Percentiles rank a stretch among this genome's conserved stretches.
phyloP scores from a whole-genome alignment of 2,888 invertebrate species.

The Lepidochitona cinerea region DNA sequence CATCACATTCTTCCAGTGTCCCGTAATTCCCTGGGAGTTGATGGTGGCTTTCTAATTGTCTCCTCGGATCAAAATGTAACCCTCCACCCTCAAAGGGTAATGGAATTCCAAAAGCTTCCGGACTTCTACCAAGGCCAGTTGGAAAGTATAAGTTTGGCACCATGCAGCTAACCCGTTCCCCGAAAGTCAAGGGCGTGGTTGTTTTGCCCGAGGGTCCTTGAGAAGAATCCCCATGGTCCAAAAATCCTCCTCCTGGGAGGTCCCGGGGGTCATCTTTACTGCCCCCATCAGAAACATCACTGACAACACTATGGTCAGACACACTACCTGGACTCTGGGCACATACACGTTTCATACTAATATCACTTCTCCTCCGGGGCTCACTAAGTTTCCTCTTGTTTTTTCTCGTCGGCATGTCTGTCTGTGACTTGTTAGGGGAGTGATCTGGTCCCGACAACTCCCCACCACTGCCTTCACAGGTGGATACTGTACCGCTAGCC shows the following conservation, averaged over 20 bases:
- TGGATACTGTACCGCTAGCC: slow-evolving; percentile 13
- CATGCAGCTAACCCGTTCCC: neutral
- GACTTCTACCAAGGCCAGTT: neutral
- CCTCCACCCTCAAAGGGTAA: neutral
- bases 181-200: neutral
- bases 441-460: slow-evolving; percentile 5
- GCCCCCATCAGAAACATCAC: slow-evolving; percentile 53
- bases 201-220: neutral
- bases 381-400: slow-evolving; percentile 81
- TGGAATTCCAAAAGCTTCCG: neutral
- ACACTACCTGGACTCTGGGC: slow-evolving; percentile 42
- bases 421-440: slow-evolving; percentile 11
- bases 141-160: neutral
- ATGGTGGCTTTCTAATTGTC: neutral
- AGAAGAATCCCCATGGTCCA: slow-evolving; percentile 17
- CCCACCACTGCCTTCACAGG: slow-evolving; percentile 17
- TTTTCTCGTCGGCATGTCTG: slow-evolving; percentile 58
- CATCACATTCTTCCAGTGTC: slow-evolving; percentile 8
- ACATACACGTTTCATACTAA: slow-evolving; percentile 62
- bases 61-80: neutral
- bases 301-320: slow-evolving; percentile 22
- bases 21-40: neutral
- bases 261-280: slow-evolving; percentile 45
- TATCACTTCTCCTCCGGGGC: slow-evolving; percentile 71
- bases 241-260: slow-evolving; percentile 24